Conservation (phyloP, 2,113 vertebrate genomes). For the Crocuta crocuta region DNA sequence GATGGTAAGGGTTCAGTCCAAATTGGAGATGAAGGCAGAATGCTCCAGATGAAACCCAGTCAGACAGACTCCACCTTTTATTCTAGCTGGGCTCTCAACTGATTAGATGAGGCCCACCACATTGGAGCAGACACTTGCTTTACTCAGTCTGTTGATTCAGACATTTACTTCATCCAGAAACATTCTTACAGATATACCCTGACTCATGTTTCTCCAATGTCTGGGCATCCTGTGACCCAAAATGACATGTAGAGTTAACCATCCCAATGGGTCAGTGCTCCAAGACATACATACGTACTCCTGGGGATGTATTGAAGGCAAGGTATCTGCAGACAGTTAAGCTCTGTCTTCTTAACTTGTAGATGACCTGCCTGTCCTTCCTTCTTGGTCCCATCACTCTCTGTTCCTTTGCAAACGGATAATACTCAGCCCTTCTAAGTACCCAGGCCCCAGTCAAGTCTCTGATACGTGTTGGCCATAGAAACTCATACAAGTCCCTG, state of each 20-base stretch:
- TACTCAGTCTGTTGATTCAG: not conserved
- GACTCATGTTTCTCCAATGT: not conserved
- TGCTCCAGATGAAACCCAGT: not conserved
- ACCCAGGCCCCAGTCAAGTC: not conserved
- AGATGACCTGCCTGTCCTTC: accelerated
- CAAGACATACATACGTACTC: not conserved
- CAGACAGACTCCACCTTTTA: not conserved
- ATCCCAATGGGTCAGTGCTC: not conserved
- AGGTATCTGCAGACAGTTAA: not conserved
- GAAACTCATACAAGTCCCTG: not conserved
- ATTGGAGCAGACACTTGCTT: not conserved
- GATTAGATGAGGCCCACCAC: not conserved
- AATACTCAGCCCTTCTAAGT: not conserved
- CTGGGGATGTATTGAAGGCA: not conserved
- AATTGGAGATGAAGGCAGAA: not conserved
- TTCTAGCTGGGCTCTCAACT: not conserved
- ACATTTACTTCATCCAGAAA: not conserved
- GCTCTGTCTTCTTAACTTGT: not conserved
- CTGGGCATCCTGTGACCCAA: not conserved
- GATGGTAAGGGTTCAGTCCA: not conserved
- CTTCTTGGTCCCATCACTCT: not conserved
- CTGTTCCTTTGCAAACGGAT: not conserved
- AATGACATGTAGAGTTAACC: not conserved
- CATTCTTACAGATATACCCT: not conserved
- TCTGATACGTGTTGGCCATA: accelerated